Evolutionary conservation across 2,113 vertebrate species (phyloP), one percentile per base, ranked within the genome.

Genomic region (Petromus typicus): DNA sequence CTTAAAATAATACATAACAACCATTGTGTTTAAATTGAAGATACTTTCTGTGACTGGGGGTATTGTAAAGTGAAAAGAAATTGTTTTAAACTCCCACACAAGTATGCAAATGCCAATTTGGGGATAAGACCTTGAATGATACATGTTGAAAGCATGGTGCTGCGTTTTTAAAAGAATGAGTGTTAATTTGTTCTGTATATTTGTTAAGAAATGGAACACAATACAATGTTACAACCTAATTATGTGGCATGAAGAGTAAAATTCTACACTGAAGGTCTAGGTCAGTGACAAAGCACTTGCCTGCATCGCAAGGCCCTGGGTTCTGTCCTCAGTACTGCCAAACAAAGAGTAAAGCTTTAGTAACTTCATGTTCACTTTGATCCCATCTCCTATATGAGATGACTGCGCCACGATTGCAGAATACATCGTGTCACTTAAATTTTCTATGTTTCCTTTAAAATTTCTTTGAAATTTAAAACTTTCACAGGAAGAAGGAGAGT

Each of bases 1-100:
- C 54, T 40, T 6, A 87, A 71, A 32, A 56, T 88, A 56, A 78
- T 56, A 56, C 71, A n/a, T 48, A 25, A 87, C 94, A 61, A 18
- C 48, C 2, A 1, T 57, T 78, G 3, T 66, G 27, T 92, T 81
- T 91, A 89, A 69, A 61, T 69, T 93, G 34, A 88, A 91, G 93
- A 32, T 71, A n/a, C 1, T 20, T 3, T 66, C 56, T 89, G 14
- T 84, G 69, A 37, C 86, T 75, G 87, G 20, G 11, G 81, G 63
- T 59, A 48, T 84, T 91, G 37, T 57, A 45, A 96, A 45, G 20
- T 40, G 25, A 92, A 95, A 87, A 40, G 40, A 83, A 85, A 79
- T 75, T 87, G 57, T 95, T 63, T 91, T 78, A 92, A 92, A 82
- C 40, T 13, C 40, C 23, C 51, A 17, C 4, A 76, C 3, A 63